These are phyloP conservation scores for Smithornis capensis DNA, from an alignment of 2,113 vertebrate species.

Conservation along the genomic window DNA sequence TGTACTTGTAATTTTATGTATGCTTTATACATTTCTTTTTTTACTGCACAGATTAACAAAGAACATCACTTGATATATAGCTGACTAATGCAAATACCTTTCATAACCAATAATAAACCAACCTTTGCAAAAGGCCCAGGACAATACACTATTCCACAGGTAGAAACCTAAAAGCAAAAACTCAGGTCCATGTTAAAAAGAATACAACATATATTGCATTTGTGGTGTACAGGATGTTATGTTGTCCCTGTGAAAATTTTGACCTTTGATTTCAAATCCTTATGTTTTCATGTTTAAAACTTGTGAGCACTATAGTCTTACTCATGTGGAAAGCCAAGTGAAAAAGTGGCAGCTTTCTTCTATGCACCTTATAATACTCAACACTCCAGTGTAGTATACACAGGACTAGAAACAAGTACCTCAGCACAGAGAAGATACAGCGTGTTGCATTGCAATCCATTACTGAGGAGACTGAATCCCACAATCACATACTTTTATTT, in stretches of 20 bases:
- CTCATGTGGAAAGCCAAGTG: neutral
- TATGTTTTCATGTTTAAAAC: neutral
- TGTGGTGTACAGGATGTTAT: neutral
- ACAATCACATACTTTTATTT: neutral
- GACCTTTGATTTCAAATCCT: neutral
- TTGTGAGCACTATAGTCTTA: neutral
- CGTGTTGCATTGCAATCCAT: neutral
- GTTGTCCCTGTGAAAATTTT: neutral
- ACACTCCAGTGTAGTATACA: neutral
- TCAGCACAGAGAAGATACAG: neutral
- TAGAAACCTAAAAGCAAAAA: neutral
- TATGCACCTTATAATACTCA: neutral
- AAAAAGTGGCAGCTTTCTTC: neutral
- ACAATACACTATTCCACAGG: neutral
- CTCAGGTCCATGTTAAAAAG: neutral
- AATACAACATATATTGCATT: neutral
- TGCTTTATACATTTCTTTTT: neutral
- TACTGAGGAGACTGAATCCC: neutral
- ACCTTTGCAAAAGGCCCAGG: neutral
- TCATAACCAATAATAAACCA: neutral
- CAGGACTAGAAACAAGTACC: neutral
- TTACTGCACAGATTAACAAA: neutral
- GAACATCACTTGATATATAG: neutral
- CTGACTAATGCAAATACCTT: neutral
- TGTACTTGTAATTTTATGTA: neutral